Evolutionary conservation across 2,888 invertebrate species (phyloP), one percentile per base, ranked within the genome.

Genomic region (Pardosa pseudoannulata): DNA sequence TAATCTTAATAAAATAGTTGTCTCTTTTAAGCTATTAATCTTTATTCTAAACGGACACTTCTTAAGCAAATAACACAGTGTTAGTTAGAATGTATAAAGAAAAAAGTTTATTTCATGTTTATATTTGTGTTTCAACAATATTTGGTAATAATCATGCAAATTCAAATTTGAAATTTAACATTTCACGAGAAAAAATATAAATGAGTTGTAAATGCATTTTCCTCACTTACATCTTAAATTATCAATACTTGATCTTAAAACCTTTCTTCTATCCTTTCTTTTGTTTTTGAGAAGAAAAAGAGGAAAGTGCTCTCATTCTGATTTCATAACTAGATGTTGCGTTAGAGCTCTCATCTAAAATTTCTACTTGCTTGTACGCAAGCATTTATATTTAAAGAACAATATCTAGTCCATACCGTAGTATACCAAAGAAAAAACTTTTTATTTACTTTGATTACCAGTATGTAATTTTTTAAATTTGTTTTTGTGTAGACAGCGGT

Each of bases 281-380:
- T 56, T 23, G 56, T 56, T 19, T 23, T 56, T 19, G 23, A 23
- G 23, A 56, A 56, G 23, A 56, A 56, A 23, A 56, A 56, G 23
- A 11, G 19, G 23, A 56, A 56, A 56, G 19, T 56, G 23, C 23
- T 56, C n/a, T n/a, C 23, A 56, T 56, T 56, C 56, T 56, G 56
- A 56, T 56, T 56, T 19, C 23, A 56, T 56, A n/a, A 56, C 56
- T 56, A 5, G 56, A 56, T 23, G 23, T 56, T 56, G 56, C 56
- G 56, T 56, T 19, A 19, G 23, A 56, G 23, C n/a, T 19, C 23
- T 23, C 56, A 23, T 56, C 56, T 23, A 56, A 23, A 23, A 23
- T 11, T 56, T 56, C 19, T 56, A 23, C 23, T 56, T 56, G 19
- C 11, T 56, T 16, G 7, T 1, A 23, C 5, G 19, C 5, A 56